Base-by-base conservation (phyloP, 1,140 invertebrate species). In the Trinorchestia longiramus region DNA sequence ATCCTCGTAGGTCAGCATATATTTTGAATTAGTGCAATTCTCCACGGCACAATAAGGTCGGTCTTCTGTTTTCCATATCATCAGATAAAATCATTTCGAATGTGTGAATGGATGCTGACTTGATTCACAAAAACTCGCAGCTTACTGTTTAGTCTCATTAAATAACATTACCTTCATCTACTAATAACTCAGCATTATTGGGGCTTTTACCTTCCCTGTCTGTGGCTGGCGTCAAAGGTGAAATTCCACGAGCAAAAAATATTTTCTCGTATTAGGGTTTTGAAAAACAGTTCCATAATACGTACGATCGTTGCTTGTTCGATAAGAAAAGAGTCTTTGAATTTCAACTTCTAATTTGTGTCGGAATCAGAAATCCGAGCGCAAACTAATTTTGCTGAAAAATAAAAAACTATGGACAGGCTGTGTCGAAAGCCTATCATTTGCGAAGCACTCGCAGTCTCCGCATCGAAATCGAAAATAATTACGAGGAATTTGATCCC, bases 401-500 rank as follows among this genome's bases (percentile, higher is more conserved):
- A 90, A 90, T 90, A 41, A 90, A 41, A 42, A 28, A 90, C 6
- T 11, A 90, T 28, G 23, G n/a, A 42, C 43, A 90, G 88, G 88
- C 88, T 90, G n/a, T 90, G 88, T 43, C 88, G 88, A 43, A 90
- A 43, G 88, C 88, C 88, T 90, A 90, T 90, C n/a, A 90, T 42
- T 90, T 42, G 88, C 43, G 41, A 43, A 90, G 43, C 41, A 42
- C 41, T 42, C n/a, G 88, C n/a, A 8, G n/a, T 90, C 88, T 42
- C 43, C 88, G 88, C 88, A 90, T 41, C 88, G 11, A 90, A 90
- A 90, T 42, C 36, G 88, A 90, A 77, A 90, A 90, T 90, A 90
- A 90, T 90, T 90, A 90, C 88, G 43, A 43, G 88, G 43, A 42
- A 90, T 90, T 43, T 41, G 88, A 90, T 90, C 6, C 88, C 36